These are phyloP conservation scores for Piliocolobus tephrosceles DNA, from an alignment of 2,113 vertebrate species.

Conservation along the genomic window DNA sequence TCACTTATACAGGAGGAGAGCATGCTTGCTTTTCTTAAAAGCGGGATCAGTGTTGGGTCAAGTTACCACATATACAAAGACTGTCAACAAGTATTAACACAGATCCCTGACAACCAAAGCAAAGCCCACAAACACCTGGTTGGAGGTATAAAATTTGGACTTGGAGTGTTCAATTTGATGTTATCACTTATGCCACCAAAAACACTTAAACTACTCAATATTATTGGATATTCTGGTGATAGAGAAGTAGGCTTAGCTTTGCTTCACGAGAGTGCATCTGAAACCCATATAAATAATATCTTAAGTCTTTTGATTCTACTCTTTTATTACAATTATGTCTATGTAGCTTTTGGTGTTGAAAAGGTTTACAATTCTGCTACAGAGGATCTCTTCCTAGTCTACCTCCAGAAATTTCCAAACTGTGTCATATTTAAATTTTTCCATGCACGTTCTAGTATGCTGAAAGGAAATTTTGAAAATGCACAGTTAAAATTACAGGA, in stretches of 20 bases:
- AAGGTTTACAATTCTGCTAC: not conserved
- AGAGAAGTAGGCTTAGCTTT: conserved; percentile 85
- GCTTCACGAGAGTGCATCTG: conserved; percentile 84
- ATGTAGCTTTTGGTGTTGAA: conserved; percentile 85
- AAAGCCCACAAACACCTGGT: conserved; percentile 63
- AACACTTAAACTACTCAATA: conserved; percentile 64
- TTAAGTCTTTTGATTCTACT: conserved; percentile 87
- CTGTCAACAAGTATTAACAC: conserved; percentile 59
- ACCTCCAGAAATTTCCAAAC: conserved; percentile 89
- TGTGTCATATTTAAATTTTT: conserved; percentile 91
- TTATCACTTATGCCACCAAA: conserved; percentile 71
- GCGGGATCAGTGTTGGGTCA: conserved; percentile 36
- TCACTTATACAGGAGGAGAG: conserved; percentile 65
- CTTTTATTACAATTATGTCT: conserved; percentile 88
- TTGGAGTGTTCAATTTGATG: conserved; percentile 71
- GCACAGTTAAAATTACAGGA: conserved; percentile 85
- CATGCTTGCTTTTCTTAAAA: conserved; percentile 63
- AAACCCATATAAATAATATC: conserved; percentile 85
- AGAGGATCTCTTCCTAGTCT: conserved; percentile 87
- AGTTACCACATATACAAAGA: conserved; percentile 78
- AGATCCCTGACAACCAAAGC: conserved; percentile 38
- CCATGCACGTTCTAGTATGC: conserved; percentile 85
- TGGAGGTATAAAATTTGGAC: conserved; percentile 69
- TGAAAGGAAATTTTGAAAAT: conserved; percentile 88
- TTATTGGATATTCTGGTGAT: conserved; percentile 61